These are phyloP conservation scores for Odontomyia ornata DNA, from an alignment of 2,888 invertebrate genomes.

Conservation along the genomic window DNA sequence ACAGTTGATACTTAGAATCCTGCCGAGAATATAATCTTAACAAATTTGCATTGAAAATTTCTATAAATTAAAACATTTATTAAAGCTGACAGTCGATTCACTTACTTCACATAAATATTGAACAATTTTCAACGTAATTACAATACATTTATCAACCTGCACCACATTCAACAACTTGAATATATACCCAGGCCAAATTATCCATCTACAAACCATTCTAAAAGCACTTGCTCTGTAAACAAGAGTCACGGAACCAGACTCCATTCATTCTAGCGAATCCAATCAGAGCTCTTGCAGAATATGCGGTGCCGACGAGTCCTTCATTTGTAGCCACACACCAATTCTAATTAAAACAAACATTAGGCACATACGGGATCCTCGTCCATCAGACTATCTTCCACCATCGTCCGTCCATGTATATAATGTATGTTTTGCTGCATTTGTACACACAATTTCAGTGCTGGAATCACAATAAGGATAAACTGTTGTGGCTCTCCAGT, in stretches of 20 bases:
- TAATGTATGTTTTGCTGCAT: conserved; percentile 1
- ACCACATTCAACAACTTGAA: no score
- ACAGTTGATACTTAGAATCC: no score
- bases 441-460: conserved; percentile 5
- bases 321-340: conserved; percentile 8
- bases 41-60: no score
- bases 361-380: conserved; percentile 1
- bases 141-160: no score
- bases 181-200: no score
- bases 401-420: background rate
- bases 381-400: background rate
- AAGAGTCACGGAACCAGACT: background rate
- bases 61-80: no score
- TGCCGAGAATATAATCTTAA: no score
- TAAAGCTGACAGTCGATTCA: no score
- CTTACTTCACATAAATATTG: no score
- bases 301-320: background rate
- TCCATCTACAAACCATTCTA: no score
- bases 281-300: conserved; percentile 8
- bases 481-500: background rate
- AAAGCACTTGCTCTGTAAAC: no score
- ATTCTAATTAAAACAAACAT: conserved; percentile 30
- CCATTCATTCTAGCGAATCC: background rate
- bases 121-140: no score
- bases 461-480: conserved; percentile 16